phyloP scores from a whole-genome alignment of 1,140 invertebrate genomes.

The Anastatus disparis region DNA sequence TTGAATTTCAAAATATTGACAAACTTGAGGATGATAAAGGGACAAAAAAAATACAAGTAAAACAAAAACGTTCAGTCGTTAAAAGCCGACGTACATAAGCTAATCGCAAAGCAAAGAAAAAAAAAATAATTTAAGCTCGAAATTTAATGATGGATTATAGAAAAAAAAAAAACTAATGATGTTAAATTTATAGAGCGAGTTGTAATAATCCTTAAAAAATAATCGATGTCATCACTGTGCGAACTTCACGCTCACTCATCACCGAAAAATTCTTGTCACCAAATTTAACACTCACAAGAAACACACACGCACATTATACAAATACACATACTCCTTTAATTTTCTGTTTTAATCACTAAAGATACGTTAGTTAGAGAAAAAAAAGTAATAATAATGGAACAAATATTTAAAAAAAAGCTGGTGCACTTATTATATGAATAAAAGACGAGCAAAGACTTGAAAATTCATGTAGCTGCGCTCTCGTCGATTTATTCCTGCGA shows the following conservation, averaged over 20 bases:
- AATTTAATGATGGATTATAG: neutral
- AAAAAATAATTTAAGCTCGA: constrained; percentile 17
- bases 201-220: constrained; percentile 32
- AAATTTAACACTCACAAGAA: constrained; percentile 10
- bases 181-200: constrained; percentile 33
- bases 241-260: constrained; percentile 40
- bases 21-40: constrained; percentile 11
- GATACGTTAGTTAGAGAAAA: constrained; percentile 28
- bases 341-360: constrained; percentile 18
- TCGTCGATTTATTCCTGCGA: constrained; percentile 25
- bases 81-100: neutral
- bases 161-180: neutral
- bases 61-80: neutral
- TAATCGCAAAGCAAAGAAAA: constrained; percentile 18
- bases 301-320: constrained; percentile 12
- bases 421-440: constrained; percentile 36
- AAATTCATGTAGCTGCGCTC: constrained; percentile 18
- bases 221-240: constrained; percentile 38
- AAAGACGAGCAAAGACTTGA: constrained; percentile 22
- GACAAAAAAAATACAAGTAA: neutral
- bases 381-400: neutral
- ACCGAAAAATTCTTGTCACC: constrained; percentile 14
- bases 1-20: constrained; percentile 28
- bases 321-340: neutral
- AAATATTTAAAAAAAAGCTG: constrained; percentile 28